phyloP scores from a whole-genome alignment of 2,888 invertebrate species.

The Nomada goodeniana region DNA sequence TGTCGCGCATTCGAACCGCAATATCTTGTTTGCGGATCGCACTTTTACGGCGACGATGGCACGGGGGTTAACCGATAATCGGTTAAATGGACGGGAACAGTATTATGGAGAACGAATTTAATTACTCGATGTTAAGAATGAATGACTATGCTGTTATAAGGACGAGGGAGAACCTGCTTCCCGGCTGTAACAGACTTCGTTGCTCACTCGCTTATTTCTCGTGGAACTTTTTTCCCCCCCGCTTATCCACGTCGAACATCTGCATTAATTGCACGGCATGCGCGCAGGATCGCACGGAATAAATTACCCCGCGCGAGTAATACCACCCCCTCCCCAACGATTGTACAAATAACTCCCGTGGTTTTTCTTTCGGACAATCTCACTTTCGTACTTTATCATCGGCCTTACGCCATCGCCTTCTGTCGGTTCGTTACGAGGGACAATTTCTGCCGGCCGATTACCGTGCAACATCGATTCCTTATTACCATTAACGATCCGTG shows the following conservation, averaged over 20 bases:
- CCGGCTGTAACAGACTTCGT: neutral
- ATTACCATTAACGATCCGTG: neutral
- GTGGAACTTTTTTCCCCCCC: neutral
- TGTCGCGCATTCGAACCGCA: no score
- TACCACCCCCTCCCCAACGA: no score
- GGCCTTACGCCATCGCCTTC: neutral
- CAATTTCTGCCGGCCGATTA: neutral
- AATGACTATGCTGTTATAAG: neutral
- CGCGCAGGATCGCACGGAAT: neutral
- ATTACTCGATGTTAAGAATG: no score
- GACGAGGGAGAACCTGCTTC: slow-evolving; percentile 8
- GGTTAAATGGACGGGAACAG: no score
- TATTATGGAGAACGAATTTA: no score
- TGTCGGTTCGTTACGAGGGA: neutral
- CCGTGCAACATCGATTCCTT: neutral
- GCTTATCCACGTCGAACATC: neutral
- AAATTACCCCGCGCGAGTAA: neutral
- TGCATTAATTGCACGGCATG: neutral
- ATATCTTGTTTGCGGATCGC: no score
- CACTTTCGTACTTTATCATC: neutral
- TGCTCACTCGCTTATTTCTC: neutral
- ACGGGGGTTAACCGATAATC: no score
- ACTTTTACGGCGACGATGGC: no score
- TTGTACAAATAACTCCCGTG: no score
- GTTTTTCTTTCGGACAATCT: neutral